Percentiles rank a stretch among this genome's conserved stretches.
phyloP scores from a whole-genome alignment of 2,888 invertebrate genomes.

The Lycaena phlaeas region DNA sequence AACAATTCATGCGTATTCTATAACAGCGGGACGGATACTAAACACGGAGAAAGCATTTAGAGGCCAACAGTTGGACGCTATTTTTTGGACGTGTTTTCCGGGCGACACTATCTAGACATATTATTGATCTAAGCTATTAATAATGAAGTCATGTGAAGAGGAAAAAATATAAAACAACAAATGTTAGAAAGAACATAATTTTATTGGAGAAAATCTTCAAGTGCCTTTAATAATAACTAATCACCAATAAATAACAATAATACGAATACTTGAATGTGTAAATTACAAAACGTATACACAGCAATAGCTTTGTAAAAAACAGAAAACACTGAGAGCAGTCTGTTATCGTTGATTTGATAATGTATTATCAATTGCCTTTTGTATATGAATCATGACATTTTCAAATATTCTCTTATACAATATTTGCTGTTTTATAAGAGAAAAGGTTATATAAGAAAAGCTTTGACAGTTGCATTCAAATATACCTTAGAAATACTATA shows the following conservation, averaged over 20 bases:
- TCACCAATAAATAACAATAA: slow-evolving; percentile 64
- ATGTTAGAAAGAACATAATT: slow-evolving; percentile 47
- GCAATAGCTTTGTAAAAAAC: neutral
- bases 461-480: neutral
- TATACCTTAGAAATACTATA: slow-evolving; percentile 1
- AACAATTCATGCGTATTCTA: no score
- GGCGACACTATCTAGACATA: no score
- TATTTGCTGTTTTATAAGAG: neutral
- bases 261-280: slow-evolving; percentile 26
- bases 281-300: neutral
- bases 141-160: no score
- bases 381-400: neutral
- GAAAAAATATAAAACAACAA: no score
- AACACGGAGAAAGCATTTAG: no score
- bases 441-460: neutral
- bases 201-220: slow-evolving; percentile 56
- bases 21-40: no score
- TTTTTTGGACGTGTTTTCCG: no score
- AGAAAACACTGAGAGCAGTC: neutral
- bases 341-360: neutral
- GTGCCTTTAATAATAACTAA: slow-evolving; percentile 54
- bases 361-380: neutral
- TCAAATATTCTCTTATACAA: neutral
- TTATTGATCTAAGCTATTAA: no score
- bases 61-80: no score